A percentile compares a stretch with the other conserved stretches of the same genome.
phyloP scores from a whole-genome alignment of 2,888 invertebrate species.

The Agrochola lota region DNA sequence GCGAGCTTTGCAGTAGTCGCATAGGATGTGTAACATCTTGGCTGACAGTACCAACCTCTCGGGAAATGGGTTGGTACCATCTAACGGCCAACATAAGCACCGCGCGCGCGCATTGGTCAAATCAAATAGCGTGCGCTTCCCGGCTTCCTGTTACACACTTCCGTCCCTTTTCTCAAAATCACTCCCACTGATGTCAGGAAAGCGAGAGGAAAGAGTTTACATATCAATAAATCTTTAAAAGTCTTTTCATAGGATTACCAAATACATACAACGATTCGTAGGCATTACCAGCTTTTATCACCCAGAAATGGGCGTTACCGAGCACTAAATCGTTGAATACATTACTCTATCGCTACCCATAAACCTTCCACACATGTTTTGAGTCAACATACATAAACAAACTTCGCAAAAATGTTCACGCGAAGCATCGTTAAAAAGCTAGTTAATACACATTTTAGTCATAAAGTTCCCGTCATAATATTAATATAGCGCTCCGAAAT shows the following conservation, averaged over 20 bases:
- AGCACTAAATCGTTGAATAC: conserved; percentile 35
- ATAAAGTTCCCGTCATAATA: conserved; percentile 65
- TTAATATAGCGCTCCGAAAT: conserved; percentile 72
- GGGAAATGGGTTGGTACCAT: no score
- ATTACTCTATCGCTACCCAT: conserved; percentile 25
- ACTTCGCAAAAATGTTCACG: conserved; percentile 48
- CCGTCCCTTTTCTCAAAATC: no score
- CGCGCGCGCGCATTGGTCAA: no score
- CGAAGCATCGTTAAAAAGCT: conserved; percentile 57
- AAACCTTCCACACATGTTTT: conserved; percentile 36
- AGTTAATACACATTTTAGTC: conserved; percentile 65
- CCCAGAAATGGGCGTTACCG: conserved; percentile 16
- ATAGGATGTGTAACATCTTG: no score
- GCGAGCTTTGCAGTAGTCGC: no score
- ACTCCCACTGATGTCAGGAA: no score
- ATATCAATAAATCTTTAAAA: background rate
- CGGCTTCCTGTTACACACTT: no score
- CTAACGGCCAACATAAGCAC: no score
- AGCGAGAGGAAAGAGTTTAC: no score
- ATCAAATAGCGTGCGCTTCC: no score
- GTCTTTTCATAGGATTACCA: background rate
- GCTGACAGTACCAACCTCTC: no score
- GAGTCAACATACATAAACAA: conserved; percentile 33
- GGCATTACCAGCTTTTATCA: conserved; percentile 10
- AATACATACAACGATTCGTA: background rate